A percentile compares a stretch with the other conserved stretches of the same genome.
These are phyloP conservation scores for Corythornis cristatus DNA, from an alignment of 2,113 vertebrate species.

Conservation along the genomic window DNA sequence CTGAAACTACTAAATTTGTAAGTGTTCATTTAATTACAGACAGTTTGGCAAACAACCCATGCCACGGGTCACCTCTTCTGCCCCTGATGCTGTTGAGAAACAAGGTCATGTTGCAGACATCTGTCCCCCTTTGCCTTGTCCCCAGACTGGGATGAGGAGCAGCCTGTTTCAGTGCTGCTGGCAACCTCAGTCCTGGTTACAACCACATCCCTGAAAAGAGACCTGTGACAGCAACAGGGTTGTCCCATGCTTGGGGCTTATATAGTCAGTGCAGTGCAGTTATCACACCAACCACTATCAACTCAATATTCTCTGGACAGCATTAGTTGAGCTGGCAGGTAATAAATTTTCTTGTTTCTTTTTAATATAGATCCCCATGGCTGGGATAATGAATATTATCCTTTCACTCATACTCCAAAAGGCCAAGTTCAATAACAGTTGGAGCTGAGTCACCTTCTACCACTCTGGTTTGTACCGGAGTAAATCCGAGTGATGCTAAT, in stretches of 20 bases:
- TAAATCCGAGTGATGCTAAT: neutral
- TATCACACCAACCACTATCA: neutral
- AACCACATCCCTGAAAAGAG: neutral
- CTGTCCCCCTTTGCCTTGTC: fast-evolving
- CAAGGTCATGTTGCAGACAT: fast-evolving
- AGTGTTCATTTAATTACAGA: neutral
- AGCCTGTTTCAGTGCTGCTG: neutral
- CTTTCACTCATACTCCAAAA: neutral
- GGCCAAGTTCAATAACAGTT: neutral
- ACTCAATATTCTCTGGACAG: neutral
- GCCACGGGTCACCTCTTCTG: neutral
- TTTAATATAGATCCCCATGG: neutral
- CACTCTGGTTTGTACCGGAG: neutral
- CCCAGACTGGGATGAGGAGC: neutral
- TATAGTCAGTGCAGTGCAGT: neutral
- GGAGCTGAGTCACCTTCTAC: neutral
- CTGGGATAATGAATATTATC: neutral
- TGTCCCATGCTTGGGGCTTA: neutral
- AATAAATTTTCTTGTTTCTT: neutral
- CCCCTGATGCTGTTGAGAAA: neutral
- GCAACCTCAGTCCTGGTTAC: neutral
- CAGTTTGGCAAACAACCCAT: fast-evolving
- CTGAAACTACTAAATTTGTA: neutral
- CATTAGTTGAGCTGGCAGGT: neutral
- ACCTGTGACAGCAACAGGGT: neutral